phyloP scores from a whole-genome alignment of 2,113 vertebrate species.

The Melierax canorus region DNA sequence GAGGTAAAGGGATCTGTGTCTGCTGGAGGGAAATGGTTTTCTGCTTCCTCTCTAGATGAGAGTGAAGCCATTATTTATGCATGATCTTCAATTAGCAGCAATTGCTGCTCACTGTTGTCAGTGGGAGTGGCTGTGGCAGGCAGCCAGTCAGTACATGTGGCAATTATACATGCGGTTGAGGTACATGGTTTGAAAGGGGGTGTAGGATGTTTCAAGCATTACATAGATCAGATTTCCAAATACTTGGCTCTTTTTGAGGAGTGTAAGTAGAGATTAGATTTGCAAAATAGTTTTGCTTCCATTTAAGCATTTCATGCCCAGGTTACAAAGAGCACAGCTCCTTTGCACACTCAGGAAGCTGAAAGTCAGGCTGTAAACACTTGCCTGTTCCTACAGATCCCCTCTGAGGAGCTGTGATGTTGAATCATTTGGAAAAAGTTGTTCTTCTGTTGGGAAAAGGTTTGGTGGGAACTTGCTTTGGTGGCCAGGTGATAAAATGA shows the following conservation, averaged over 20 bases:
- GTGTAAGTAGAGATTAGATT: neutral
- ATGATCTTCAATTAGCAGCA: conserved; percentile 52
- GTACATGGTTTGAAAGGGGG: neutral
- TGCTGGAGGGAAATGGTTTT: neutral
- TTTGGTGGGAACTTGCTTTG: neutral
- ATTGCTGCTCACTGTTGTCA: neutral
- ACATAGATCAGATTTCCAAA: neutral
- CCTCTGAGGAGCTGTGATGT: neutral
- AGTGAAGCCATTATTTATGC: conserved; percentile 30
- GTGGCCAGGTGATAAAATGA: neutral
- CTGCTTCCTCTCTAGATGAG: neutral
- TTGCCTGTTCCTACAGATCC: neutral
- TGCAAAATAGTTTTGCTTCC: neutral
- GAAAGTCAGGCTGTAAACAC: neutral
- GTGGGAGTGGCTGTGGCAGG: conserved; percentile 39
- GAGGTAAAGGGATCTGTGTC: neutral
- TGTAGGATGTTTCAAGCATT: neutral
- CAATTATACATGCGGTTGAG: neutral
- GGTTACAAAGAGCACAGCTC: neutral
- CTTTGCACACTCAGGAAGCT: neutral
- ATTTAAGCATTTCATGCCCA: neutral
- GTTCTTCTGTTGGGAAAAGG: neutral
- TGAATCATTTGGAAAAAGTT: neutral
- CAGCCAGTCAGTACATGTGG: neutral
- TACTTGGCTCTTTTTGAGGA: neutral